Evolutionary conservation across 2,113 vertebrate genomes (phyloP).

Genomic region (Sphyrna mokarran): DNA sequence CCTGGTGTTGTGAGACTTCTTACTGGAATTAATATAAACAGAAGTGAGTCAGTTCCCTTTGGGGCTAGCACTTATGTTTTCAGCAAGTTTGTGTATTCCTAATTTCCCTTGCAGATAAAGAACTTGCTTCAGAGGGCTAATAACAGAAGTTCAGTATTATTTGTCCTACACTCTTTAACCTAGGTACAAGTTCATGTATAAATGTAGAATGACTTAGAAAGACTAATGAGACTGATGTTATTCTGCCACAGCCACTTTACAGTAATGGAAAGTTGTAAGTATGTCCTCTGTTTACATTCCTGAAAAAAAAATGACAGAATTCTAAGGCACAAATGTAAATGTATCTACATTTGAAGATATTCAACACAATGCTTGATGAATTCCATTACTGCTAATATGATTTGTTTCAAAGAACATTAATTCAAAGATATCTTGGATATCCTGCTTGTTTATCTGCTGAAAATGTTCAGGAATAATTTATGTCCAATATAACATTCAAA

Average conservation of each 20-base stretch:
- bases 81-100: neutral
- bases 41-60: neutral
- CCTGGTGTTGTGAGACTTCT: too few species aligned
- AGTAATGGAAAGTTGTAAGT: neutral
- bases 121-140: neutral
- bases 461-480: slow-evolving; percentile 2
- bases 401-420: neutral
- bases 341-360: neutral
- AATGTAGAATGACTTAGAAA: neutral
- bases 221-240: neutral
- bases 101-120: neutral
- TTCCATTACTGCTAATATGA: neutral
- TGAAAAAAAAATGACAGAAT: neutral
- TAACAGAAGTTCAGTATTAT: neutral
- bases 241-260: neutral
- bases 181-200: neutral
- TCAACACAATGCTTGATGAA: neutral
- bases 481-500: neutral
- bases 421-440: neutral
- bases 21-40: neutral
- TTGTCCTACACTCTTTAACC: neutral
- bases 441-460: neutral
- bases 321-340: neutral
- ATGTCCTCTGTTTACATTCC: neutral
- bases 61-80: neutral